Base-by-base conservation (phyloP, 92 coral and sea anemone genomes). In the Phenganax marumi region DNA sequence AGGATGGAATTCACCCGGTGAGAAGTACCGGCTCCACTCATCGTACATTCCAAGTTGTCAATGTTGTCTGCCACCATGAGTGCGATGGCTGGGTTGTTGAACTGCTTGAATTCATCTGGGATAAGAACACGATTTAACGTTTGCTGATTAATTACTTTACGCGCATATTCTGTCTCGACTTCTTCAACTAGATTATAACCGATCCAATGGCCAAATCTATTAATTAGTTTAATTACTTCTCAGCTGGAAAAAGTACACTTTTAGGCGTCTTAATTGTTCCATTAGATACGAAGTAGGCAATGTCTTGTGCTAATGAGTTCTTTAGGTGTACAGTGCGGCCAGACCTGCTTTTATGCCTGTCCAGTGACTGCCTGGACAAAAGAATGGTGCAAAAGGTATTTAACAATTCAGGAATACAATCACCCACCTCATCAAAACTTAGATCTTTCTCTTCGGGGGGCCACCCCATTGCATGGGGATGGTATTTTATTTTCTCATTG, bases 21-120 rank as follows among this genome's bases (percentile, higher is more conserved):
- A 14, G 87, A 91, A n/a, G 90, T 89, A 43, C 95, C 95, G 33
- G 91, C 61, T 50, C 95, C 90, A 69, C 85, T 86, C 51, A 86
- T 26, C 7, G 96, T 91, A 54, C 87, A 68, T 53, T 91, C 92
- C 43, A 89, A 52, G 86, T 82, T 91, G 47, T 89, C 91, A 19
- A 87, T 89, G 53, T 90, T 85, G 68, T 87, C 89, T 46, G 89
- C 92, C 13, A 86, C 68, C 90, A 89, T 89, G 49, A 87, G 82
- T n/a, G 89, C 88, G 39, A 85, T 88, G 0, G 86, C 61, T 8
- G 85, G 12, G 52, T 54, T 61, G 23, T 53, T 63, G 26, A n/a
- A 11, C 26, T 74, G 6, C 39, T 54, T 71, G 8, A 71, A 58
- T 77, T 68, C 81, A 58, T 73, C 54, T 13, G 90, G 90, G 73